Percentiles rank a stretch among this genome's conserved stretches.
These are phyloP conservation scores for Eumacrocentrus americanus DNA, from an alignment of 2,888 invertebrate species.

Conservation along the genomic window DNA sequence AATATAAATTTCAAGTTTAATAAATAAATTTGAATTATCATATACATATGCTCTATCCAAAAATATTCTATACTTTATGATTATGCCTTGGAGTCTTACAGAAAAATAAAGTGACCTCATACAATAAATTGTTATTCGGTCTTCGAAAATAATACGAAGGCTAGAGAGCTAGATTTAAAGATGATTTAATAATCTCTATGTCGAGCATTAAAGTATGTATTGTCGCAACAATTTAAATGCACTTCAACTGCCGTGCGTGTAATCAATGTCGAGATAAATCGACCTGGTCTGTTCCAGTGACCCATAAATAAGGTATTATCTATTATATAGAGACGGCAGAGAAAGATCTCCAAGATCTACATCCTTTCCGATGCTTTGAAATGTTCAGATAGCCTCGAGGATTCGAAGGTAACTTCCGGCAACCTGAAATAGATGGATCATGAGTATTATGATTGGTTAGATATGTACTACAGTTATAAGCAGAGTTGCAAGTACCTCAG, in stretches of 20 bases:
- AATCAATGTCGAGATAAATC: conserved; percentile 1
- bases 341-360: not conserved
- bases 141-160: not conserved
- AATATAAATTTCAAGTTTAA: not conserved
- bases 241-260: not conserved
- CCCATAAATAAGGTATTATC: not conserved
- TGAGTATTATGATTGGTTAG: too few relatives aligned
- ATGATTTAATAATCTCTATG: too few relatives aligned
- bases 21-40: not conserved
- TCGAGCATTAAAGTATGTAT: too few relatives aligned
- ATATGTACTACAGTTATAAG: too few relatives aligned
- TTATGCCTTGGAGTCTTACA: not conserved
- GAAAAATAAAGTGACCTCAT: not conserved
- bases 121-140: not conserved
- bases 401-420: not conserved
- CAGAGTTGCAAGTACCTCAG: too few relatives aligned
- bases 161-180: not conserved
- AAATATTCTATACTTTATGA: not conserved
- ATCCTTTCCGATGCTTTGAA: not conserved
- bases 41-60: not conserved
- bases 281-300: conserved; percentile 1
- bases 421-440: not conserved
- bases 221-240: not conserved
- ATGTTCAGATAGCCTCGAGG: too few relatives aligned
- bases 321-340: not conserved